These are phyloP conservation scores for Actias luna DNA, from an alignment of 2,888 invertebrate species.

Conservation along the genomic window DNA sequence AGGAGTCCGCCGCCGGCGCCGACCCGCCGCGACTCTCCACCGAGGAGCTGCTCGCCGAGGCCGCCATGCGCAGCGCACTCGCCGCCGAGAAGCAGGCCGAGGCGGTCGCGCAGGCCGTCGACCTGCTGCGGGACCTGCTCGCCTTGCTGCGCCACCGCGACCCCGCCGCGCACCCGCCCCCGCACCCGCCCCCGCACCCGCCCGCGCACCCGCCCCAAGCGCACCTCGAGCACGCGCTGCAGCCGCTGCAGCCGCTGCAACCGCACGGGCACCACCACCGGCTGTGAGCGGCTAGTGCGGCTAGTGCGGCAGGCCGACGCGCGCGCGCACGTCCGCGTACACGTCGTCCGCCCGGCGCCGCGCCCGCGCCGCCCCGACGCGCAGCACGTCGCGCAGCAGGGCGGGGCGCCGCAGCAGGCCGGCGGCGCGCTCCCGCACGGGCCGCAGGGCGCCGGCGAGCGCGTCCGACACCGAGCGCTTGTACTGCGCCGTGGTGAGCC, in stretches of 20 bases:
- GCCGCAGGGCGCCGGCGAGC: conserved; percentile 63
- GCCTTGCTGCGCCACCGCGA: conserved; percentile 21
- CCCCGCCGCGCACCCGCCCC: conserved; percentile 17
- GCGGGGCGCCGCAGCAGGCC: conserved; percentile 53
- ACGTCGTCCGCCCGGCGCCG: conserved; percentile 50
- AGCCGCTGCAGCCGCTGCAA: conserved; percentile 39
- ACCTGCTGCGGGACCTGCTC: conserved; percentile 62
- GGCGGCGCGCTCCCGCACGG: conserved; percentile 70
- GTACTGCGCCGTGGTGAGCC: conserved; percentile 87
- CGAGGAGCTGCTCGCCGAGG: conserved; percentile 53
- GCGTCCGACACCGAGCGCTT: conserved; percentile 51
- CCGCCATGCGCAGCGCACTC: conserved; percentile 71
- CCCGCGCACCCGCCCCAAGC: conserved; percentile 28
- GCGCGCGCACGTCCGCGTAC: conserved; percentile 54
- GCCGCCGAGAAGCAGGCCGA: conserved; percentile 80
- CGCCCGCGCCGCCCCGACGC: conserved; percentile 81
- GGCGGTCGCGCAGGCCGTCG: conserved; percentile 85
- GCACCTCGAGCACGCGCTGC: conserved; percentile 27
- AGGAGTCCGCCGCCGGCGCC: conserved; percentile 37
- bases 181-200: conserved; percentile 25
- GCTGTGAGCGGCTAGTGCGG: conserved; percentile 48
- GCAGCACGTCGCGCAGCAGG: conserved; percentile 53
- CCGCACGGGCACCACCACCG: conserved; percentile 71
- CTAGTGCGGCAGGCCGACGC: conserved; percentile 43
- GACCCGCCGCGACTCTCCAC: conserved; percentile 25